Percentiles rank a stretch among this genome's conserved stretches.
Evolutionary conservation across 2,113 vertebrate genomes (phyloP).

Genomic region (Sarotherodon lohbergeri): DNA sequence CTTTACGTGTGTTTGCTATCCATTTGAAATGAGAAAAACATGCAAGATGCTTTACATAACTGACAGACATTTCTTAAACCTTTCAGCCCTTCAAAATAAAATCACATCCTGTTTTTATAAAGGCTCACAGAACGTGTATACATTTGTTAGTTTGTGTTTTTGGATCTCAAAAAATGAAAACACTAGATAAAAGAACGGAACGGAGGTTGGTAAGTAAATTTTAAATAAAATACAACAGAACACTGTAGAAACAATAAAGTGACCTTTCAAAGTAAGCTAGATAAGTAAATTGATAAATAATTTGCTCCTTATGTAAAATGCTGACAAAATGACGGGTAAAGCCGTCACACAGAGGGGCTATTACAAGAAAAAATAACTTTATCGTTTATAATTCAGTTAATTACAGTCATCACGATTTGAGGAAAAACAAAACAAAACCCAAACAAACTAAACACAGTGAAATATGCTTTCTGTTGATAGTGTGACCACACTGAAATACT

Average conservation of each 20-base stretch:
- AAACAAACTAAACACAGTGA: background rate
- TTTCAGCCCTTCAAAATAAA: background rate
- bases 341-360: background rate
- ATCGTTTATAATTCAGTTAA: background rate
- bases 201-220: background rate
- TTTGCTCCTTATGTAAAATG: background rate
- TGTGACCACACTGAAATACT: background rate
- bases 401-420: background rate
- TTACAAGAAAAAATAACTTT: background rate
- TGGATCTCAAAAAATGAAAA: background rate
- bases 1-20: background rate
- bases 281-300: background rate
- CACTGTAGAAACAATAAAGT: background rate
- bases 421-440: background rate
- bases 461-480: background rate
- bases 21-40: background rate
- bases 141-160: background rate
- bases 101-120: background rate
- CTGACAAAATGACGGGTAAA: accelerated
- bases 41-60: background rate
- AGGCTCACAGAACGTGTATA: accelerated
- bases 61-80: background rate
- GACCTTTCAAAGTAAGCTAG: background rate
- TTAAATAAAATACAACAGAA: background rate
- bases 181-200: accelerated